Conservation (phyloP, 2,888 invertebrate genomes). For the Anoplius nigerrimus region DNA sequence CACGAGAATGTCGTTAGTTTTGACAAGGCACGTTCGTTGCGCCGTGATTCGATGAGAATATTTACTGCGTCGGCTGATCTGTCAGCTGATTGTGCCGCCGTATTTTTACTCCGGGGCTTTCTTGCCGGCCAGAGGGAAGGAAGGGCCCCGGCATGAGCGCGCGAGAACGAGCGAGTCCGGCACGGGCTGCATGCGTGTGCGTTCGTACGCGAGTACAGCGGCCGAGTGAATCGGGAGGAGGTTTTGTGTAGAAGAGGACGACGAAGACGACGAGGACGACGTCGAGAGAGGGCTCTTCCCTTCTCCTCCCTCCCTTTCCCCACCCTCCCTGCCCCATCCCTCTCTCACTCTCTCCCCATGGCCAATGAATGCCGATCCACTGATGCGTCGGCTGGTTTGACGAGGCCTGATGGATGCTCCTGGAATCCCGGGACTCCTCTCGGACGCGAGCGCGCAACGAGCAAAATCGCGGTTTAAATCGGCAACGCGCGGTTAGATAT, state of each 20-base stretch:
- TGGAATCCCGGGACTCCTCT: conserved; percentile 68
- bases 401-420: conserved; percentile 74
- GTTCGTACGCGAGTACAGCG: conserved; percentile 34
- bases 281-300: conserved; percentile 29
- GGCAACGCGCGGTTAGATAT: conserved; percentile 62
- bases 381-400: conserved; percentile 74
- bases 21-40: conserved; percentile 51
- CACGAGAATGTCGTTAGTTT: conserved; percentile 59
- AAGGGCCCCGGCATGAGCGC: no score
- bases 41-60: conserved; percentile 58
- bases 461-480: conserved; percentile 73
- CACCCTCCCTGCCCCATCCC: conserved; percentile 29
- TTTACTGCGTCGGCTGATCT: conserved; percentile 65
- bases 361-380: conserved; percentile 72
- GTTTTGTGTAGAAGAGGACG: conserved; percentile 40
- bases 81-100: conserved; percentile 64
- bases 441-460: conserved; percentile 65
- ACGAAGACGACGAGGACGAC: conserved; percentile 36
- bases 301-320: conserved; percentile 26
- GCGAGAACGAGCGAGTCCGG: no score
- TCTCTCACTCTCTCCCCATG: conserved; percentile 44
- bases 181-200: conserved; percentile 19
- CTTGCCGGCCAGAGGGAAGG: conserved; percentile 34
- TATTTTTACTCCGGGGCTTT: conserved; percentile 62
- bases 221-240: conserved; percentile 41